These are phyloP conservation scores for Orchestes rusci DNA, from an alignment of 2,888 invertebrate genomes.

Conservation along the genomic window DNA sequence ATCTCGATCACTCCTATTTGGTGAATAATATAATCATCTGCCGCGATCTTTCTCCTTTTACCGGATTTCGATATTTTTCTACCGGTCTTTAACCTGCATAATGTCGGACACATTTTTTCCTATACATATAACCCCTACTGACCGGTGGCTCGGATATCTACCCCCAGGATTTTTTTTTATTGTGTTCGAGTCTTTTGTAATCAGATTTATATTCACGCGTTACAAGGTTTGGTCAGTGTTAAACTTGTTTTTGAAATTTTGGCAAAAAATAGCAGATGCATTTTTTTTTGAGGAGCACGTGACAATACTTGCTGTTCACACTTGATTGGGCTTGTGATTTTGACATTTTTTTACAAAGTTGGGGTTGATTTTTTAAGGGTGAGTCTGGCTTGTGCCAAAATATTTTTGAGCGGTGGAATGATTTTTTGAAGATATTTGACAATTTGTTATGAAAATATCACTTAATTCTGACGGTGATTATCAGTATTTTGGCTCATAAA, in stretches of 20 bases:
- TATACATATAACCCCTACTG: neutral
- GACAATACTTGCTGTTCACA: slow-evolving; percentile 2
- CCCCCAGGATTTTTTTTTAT: too few species aligned
- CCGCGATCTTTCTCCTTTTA: slow-evolving; percentile 34
- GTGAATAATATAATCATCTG: slow-evolving; percentile 37
- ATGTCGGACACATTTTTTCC: slow-evolving; percentile 5
- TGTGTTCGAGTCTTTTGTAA: too few species aligned
- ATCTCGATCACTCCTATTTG: slow-evolving; percentile 37
- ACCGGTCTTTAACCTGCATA: slow-evolving; percentile 4
- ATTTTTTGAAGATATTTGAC: too few species aligned
- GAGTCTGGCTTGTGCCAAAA: too few species aligned
- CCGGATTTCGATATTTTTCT: slow-evolving; percentile 31
- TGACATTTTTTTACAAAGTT: slow-evolving; percentile 1
- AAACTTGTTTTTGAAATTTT: slow-evolving; percentile 4
- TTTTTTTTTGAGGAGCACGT: slow-evolving; percentile 5
- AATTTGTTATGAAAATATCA: too few species aligned
- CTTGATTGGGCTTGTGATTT: neutral
- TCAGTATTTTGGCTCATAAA: too few species aligned
- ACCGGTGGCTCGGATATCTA: too few species aligned
- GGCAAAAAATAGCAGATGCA: slow-evolving; percentile 19
- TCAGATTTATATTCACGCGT: too few species aligned
- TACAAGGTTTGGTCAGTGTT: neutral
- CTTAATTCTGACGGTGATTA: too few species aligned
- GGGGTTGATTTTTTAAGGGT: too few species aligned
- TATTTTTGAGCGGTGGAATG: too few species aligned